phyloP scores from a whole-genome alignment of 1,140 invertebrate genomes.

The Drosophila gunungcola region DNA sequence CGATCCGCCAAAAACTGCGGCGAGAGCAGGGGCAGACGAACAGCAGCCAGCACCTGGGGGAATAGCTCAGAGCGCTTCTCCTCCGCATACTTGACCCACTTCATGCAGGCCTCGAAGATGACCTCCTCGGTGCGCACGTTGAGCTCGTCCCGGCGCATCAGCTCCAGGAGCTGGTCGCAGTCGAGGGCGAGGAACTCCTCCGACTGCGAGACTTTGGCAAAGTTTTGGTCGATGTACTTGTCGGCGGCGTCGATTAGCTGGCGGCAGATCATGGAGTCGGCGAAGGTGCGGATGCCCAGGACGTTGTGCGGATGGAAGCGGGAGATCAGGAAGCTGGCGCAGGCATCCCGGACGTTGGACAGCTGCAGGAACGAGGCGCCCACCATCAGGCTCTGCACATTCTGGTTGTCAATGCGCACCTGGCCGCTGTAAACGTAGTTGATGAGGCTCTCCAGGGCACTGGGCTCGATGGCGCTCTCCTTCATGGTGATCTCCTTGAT shows the following conservation, averaged over 20 bases:
- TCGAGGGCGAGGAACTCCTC: conserved; percentile 90
- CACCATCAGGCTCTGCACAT: conserved; percentile 94
- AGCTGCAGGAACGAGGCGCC: conserved; percentile 95
- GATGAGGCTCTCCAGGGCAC: conserved; percentile 92
- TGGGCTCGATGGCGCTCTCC: conserved; percentile 90
- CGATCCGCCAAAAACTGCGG: conserved; percentile 93
- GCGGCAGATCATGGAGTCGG: conserved; percentile 91
- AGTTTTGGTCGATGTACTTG: conserved; percentile 93
- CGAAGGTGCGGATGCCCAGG: conserved; percentile 93
- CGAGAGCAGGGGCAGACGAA: conserved; percentile 92
- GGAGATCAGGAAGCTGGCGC: conserved; percentile 92
- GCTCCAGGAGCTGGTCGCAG: conserved; percentile 89
- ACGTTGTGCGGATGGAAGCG: conserved; percentile 94
- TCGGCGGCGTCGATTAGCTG: conserved; percentile 91
- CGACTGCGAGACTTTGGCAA: conserved; percentile 90
- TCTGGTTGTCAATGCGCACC: conserved; percentile 91
- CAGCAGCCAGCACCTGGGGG: conserved; percentile 90
- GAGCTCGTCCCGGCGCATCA: conserved; percentile 92
- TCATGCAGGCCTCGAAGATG: conserved; percentile 94
- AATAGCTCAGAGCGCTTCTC: conserved; percentile 87
- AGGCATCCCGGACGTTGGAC: conserved; percentile 92
- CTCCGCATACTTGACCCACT: conserved; percentile 91
- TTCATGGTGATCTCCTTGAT: conserved; percentile 93
- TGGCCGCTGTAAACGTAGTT: conserved; percentile 95
- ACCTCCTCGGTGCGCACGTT: conserved; percentile 90